phyloP scores from a whole-genome alignment of 2,888 invertebrate species.

The Melikaiella ostensackeni region DNA sequence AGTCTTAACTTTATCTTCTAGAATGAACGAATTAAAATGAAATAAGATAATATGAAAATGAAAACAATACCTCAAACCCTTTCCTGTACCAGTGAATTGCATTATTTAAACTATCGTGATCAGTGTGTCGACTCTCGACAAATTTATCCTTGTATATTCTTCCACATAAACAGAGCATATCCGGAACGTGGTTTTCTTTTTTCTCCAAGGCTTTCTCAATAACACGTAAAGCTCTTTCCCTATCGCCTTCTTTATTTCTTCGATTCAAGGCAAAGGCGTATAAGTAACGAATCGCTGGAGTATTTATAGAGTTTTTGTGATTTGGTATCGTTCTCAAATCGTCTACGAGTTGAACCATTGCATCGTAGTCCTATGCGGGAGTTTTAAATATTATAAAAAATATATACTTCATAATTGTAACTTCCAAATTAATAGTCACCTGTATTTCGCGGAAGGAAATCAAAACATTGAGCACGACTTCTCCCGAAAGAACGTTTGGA shows the following conservation, averaged over 20 bases:
- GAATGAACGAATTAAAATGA: conserved; percentile 5
- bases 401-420: not conserved
- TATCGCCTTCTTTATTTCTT: conserved; percentile 94
- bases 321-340: conserved; percentile 94
- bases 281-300: conserved; percentile 93
- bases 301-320: conserved; percentile 91
- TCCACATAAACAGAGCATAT: conserved; percentile 98
- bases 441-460: conserved; percentile 95
- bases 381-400: no score
- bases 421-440: conserved; percentile 61
- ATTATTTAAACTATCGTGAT: conserved; percentile 90
- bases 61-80: conserved; percentile 86
- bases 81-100: conserved; percentile 99
- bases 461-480: conserved; percentile 96
- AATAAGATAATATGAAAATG: conserved; percentile 16
- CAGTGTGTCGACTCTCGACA: conserved; percentile 95
- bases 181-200: conserved; percentile 97
- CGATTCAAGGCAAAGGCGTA: conserved; percentile 99
- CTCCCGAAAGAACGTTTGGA: conserved; percentile 96
- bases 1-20: not conserved
- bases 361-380: conserved; percentile 88
- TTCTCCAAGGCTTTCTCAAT: conserved; percentile 94
- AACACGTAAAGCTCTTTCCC: conserved; percentile 94
- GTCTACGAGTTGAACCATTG: conserved; percentile 97
- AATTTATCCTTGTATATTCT: conserved; percentile 98